Evolutionary conservation across 2,888 invertebrate species (phyloP).

Genomic region (Nemoura dubitans): DNA sequence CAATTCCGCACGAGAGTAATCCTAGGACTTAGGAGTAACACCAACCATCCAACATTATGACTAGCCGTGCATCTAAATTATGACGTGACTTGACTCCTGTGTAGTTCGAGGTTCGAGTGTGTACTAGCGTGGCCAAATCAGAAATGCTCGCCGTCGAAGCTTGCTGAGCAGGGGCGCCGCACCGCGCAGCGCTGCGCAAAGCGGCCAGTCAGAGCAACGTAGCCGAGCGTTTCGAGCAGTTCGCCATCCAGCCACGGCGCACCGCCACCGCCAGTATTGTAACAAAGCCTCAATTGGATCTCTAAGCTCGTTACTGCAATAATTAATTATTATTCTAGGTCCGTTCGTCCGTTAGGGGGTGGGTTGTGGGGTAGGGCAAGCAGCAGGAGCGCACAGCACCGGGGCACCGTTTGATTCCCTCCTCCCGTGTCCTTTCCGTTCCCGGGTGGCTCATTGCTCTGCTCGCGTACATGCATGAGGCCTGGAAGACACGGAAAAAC

Average conservation of each 20-base stretch:
- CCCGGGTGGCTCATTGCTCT: conserved; percentile 37
- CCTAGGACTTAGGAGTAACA: conserved; percentile 23
- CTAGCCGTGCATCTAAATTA: conserved; percentile 36
- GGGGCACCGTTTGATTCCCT: conserved; percentile 1
- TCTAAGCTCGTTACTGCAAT: conserved; percentile 26
- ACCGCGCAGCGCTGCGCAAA: neutral
- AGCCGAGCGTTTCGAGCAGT: neutral
- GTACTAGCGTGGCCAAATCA: neutral
- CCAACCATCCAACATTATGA: conserved; percentile 30
- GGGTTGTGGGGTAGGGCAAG: neutral
- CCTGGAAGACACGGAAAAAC: conserved; percentile 25
- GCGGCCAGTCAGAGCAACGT: neutral
- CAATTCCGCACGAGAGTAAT: conserved; percentile 22
- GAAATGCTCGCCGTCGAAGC: neutral
- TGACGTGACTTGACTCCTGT: conserved; percentile 9
- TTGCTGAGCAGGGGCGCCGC: neutral
- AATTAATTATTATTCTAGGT: conserved; percentile 41
- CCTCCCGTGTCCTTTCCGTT: conserved; percentile 23
- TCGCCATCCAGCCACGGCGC: neutral
- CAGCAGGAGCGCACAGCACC: neutral
- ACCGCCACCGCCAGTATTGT: conserved; percentile 24
- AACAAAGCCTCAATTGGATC: conserved; percentile 31
- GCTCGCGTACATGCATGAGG: conserved; percentile 15
- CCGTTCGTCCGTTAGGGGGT: conserved; percentile 34
- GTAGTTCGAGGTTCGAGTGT: neutral